phyloP scores from a whole-genome alignment of 1,140 invertebrate species.

The Drosophila elegans region DNA sequence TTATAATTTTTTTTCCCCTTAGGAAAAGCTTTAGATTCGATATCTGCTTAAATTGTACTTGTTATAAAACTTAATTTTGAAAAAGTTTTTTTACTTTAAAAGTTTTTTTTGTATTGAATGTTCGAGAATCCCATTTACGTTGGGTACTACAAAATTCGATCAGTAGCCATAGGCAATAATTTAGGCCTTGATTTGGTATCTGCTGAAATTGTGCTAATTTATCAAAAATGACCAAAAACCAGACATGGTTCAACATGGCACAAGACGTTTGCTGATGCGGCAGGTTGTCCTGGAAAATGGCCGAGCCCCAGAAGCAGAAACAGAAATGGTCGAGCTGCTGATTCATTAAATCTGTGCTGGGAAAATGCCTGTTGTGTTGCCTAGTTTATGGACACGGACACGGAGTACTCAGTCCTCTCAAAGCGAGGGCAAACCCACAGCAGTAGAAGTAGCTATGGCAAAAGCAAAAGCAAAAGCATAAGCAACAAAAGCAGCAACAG shows the following conservation, averaged over 20 bases:
- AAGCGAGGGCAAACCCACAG: slow-evolving; percentile 59
- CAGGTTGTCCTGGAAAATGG: slow-evolving; percentile 55
- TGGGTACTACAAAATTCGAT: neutral
- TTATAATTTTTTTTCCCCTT: too few species aligned
- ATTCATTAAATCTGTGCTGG: slow-evolving; percentile 74
- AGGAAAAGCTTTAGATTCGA: too few species aligned
- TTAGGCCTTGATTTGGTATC: slow-evolving; percentile 44
- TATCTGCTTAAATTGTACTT: too few species aligned
- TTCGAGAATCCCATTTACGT: too few species aligned
- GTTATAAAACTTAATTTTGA: too few species aligned
- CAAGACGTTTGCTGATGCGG: slow-evolving; percentile 80
- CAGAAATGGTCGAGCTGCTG: slow-evolving; percentile 38
- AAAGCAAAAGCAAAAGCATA: slow-evolving; percentile 6
- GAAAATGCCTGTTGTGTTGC: slow-evolving; percentile 73
- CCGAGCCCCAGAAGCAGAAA: slow-evolving; percentile 8
- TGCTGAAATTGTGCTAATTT: slow-evolving; percentile 67
- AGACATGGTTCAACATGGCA: slow-evolving; percentile 58
- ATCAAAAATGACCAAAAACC: slow-evolving; percentile 68
- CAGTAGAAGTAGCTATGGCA: slow-evolving; percentile 19
- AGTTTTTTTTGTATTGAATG: too few species aligned
- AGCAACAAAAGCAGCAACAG: slow-evolving; percentile 26
- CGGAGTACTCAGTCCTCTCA: slow-evolving; percentile 45
- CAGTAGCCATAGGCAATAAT: neutral
- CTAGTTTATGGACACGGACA: slow-evolving; percentile 76
- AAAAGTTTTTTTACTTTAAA: too few species aligned